Evolutionary conservation across 2,888 invertebrate genomes (phyloP), one percentile per base, ranked within the genome.

Genomic region (Meandrusa payeni): DNA sequence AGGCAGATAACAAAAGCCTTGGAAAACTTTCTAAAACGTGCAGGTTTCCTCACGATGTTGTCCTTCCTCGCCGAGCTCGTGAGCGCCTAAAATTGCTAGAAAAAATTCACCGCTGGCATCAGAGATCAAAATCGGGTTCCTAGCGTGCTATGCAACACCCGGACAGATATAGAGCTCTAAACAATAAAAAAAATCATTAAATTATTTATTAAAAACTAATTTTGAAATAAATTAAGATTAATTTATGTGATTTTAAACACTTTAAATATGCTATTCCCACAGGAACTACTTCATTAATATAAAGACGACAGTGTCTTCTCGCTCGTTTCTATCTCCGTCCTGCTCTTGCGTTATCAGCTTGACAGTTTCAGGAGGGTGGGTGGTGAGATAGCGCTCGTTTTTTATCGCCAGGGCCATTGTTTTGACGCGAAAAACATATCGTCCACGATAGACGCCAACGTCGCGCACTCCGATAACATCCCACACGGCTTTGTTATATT

Each of bases 221-320:
- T 4, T 9, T 24, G 24, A 24, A 7, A 7, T 7, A 28, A n/a
- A 10, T 15, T 15, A 15, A 15, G 4, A 15, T 4, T 3, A 15
- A 15, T 15, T 3, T 3, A 3, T 15, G 15, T 4, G 4, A 3
- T 15, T 3, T 2, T 4, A 15, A 15, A 15, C 4, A 3, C 15
- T 15, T 15, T 15, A 15, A 4, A 15, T 12, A 23, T 12, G 10
- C 6, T 36, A 19, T 19, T 12, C 17, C 27, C 12, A 27, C 27
- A 27, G 17, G 7, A 52, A 48, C 46, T 45, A 52, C 50, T 77
- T 76, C 74, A 74, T 80, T 76, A 74, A 73, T 75, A 79, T 76
- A 74, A 74, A 77, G 78, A 82, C 69, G 74, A 79, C 79, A 62
- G 72, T 54, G 56, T 57, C 64, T 47, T 70, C 67, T 56, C 63